Evolutionary conservation across 2,888 invertebrate species (phyloP).

Genomic region (Lagria hirta): DNA sequence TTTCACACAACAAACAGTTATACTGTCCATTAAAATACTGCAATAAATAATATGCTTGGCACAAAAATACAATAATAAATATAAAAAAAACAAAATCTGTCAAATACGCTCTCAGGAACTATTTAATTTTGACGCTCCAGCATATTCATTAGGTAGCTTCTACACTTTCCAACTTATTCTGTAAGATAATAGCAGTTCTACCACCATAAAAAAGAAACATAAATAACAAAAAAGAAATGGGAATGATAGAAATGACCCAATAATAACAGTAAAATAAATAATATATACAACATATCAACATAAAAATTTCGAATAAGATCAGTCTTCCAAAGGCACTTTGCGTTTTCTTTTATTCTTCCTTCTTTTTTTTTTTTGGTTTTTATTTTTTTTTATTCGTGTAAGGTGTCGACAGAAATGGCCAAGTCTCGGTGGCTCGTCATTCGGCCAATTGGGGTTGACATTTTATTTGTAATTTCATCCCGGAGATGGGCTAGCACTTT

Average conservation of each 20-base stretch:
- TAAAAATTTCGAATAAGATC: slow-evolving; percentile 32
- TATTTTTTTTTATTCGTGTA: slow-evolving; percentile 44
- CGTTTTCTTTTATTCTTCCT: slow-evolving; percentile 9
- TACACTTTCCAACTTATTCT: too few relatives aligned
- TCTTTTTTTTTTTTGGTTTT: too few relatives aligned
- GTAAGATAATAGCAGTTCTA: slow-evolving; percentile 23
- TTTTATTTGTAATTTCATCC: slow-evolving; percentile 69
- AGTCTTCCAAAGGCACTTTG: slow-evolving; percentile 42
- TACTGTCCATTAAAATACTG: slow-evolving; percentile 38
- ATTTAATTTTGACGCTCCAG: too few relatives aligned
- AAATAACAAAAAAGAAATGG: slow-evolving; percentile 38
- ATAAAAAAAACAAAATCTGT: too few relatives aligned
- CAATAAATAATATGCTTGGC: slow-evolving; percentile 36
- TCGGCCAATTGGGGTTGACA: slow-evolving; percentile 40
- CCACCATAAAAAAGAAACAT: slow-evolving; percentile 27
- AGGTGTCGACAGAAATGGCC: slow-evolving; percentile 51
- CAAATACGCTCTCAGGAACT: too few relatives aligned
- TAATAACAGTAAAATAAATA: slow-evolving; percentile 42
- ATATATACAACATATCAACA: slow-evolving; percentile 41
- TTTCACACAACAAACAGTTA: slow-evolving; percentile 36
- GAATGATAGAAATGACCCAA: slow-evolving; percentile 45
- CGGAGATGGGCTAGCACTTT: slow-evolving; percentile 72
- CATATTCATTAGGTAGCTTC: too few relatives aligned
- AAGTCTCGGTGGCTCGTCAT: slow-evolving; percentile 45
- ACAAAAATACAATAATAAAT: too few relatives aligned